Conservation (phyloP, 2,797 vertebrate species). For the Acestrorhynchus altus region DNA sequence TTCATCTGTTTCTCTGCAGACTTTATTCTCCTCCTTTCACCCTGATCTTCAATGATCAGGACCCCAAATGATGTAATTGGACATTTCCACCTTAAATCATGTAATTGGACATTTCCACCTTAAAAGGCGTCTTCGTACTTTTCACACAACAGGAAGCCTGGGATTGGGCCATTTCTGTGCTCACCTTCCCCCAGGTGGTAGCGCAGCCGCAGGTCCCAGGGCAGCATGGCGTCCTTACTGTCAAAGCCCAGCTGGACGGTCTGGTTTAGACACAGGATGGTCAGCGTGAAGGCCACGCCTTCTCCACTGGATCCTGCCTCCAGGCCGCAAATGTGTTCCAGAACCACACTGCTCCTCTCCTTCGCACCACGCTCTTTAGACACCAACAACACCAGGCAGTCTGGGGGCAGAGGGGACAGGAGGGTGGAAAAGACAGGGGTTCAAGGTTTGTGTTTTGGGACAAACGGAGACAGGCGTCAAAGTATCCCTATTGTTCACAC, state of each 20-base stretch:
- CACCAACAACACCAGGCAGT: constrained; percentile 84
- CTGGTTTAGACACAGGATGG: constrained; percentile 89
- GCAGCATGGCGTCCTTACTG: constrained; percentile 87
- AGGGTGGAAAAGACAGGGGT: background rate
- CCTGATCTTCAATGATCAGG: too few species aligned
- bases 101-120: too few species aligned
- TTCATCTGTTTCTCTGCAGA: too few species aligned
- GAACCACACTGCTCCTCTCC: constrained; percentile 85
- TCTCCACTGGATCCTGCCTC: constrained; percentile 86
- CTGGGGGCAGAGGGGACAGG: constrained; percentile 59
- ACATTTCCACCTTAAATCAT: too few species aligned
- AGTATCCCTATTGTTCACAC: constrained; percentile 23
- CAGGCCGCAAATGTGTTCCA: constrained; percentile 96
- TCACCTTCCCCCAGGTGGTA: constrained; percentile 93
- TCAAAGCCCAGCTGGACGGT: constrained; percentile 90
- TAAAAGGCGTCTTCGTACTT: too few species aligned
- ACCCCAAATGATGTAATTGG: too few species aligned
- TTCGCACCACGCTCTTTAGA: constrained; percentile 86
- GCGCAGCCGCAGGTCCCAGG: constrained; percentile 89
- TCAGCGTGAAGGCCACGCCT: constrained; percentile 84
- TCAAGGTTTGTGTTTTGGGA: background rate
- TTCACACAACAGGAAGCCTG: background rate
- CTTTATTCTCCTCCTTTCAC: too few species aligned
- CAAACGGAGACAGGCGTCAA: constrained; percentile 11
- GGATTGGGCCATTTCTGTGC: background rate